phyloP scores from a whole-genome alignment of 2,113 vertebrate species.

The Neolamprologus ventralis region DNA sequence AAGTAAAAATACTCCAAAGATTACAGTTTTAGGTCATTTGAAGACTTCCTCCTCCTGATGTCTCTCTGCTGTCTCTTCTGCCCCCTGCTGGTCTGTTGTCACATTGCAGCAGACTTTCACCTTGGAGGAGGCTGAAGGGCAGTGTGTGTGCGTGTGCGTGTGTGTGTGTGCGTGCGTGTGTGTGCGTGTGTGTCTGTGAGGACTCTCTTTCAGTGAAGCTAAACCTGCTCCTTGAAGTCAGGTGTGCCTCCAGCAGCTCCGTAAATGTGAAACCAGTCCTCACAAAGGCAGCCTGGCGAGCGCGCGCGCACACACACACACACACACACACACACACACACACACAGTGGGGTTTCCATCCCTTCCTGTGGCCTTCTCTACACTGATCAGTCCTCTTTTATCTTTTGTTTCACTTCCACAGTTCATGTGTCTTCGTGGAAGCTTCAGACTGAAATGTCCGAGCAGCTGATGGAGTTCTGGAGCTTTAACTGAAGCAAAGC shows the following conservation, averaged over 20 bases:
- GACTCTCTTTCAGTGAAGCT: neutral
- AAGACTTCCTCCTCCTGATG: neutral
- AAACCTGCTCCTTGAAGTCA: neutral
- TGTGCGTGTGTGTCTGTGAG: neutral
- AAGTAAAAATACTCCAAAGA: neutral
- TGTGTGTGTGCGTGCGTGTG: neutral
- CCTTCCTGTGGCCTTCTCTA: neutral
- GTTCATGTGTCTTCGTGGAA: neutral
- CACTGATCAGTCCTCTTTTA: neutral
- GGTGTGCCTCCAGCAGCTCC: neutral
- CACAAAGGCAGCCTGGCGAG: neutral
- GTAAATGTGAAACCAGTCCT: neutral
- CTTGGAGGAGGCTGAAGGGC: constrained; percentile 19
- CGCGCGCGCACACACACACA: rapidly evolving
- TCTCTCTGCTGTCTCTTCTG: neutral
- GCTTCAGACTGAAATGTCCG: neutral
- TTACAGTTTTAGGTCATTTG: neutral
- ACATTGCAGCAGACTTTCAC: neutral
- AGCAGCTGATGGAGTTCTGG: neutral
- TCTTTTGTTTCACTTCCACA: neutral
- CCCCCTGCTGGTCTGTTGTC: neutral
- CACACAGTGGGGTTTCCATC: neutral
- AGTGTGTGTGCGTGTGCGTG: neutral
- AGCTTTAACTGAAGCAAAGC: neutral
- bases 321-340: rapidly evolving